Percentiles rank a stretch among this genome's conserved stretches.
These are phyloP conservation scores for Lysiphlebus fabarum DNA, from an alignment of 1,140 invertebrate genomes.

Conservation along the genomic window DNA sequence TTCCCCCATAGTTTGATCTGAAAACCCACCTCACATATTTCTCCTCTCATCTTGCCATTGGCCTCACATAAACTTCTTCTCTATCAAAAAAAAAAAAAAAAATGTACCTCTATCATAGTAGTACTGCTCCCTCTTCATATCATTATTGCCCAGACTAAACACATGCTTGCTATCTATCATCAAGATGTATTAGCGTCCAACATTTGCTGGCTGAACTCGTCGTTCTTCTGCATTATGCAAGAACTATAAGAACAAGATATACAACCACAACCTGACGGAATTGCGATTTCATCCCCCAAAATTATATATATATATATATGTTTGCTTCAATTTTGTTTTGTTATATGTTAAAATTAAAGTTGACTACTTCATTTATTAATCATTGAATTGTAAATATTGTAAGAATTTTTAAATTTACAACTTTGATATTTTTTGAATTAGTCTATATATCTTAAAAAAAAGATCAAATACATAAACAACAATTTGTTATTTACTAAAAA, in stretches of 20 bases:
- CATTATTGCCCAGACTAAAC: constrained; percentile 52
- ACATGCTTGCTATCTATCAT: constrained; percentile 55
- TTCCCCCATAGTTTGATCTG: constrained; percentile 37
- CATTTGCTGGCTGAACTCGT: constrained; percentile 52
- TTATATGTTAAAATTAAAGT: no score
- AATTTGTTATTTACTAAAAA: no score
- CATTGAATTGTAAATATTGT: not conserved
- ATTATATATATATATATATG: no score
- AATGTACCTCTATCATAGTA: constrained; percentile 12
- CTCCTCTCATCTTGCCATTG: not conserved
- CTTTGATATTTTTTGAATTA: no score
- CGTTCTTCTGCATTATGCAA: constrained; percentile 51
- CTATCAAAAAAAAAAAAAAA: no score
- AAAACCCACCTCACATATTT: constrained; percentile 23
- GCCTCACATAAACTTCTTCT: no score
- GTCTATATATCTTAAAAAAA: no score
- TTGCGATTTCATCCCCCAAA: constrained; percentile 6
- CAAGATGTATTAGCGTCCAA: constrained; percentile 55
- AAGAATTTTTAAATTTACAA: no score
- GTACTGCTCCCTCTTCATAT: constrained; percentile 24
- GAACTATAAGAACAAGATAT: constrained; percentile 28
- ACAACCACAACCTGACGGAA: constrained; percentile 1
- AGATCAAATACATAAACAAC: no score
- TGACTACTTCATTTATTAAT: not conserved
- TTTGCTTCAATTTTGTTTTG: no score